Evolutionary conservation across 2,113 vertebrate genomes (phyloP), one percentile per base, ranked within the genome.

Genomic region (Podocnemis expansa): DNA sequence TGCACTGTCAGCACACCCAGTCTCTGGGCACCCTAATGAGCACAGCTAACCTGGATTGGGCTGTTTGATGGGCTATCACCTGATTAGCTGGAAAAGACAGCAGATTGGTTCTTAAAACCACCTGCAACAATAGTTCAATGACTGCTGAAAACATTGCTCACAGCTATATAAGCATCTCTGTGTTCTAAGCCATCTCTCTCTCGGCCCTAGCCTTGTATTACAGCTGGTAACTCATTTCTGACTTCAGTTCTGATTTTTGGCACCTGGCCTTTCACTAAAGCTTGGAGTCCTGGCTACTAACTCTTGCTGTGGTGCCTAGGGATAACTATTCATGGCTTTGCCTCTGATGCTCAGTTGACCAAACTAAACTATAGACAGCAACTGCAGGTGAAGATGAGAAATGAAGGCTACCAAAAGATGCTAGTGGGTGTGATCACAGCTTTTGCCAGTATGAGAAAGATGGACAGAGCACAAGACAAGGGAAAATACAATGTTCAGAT

Each of bases 321-420:
- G 19, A 10, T n/a, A 38, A 38, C 34, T 21, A 19, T 4, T n/a
- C n/a, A 38, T 70, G 63, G 17, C 63, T 19, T 38, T 17, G n/a
- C n/a, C 31, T 70, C 63, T 21, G n/a, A n/a, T 70, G 38, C 63
- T 70, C 16, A 90, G 51, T 96, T 93, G 96, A 91, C 93, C 94
- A 97, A 97, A 97, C 94, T 85, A 90, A 95, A 89, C 93, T 85
- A 88, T 85, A 89, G 49, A 90, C 45, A 85, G 29, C 60, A 67
- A 22, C 9, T 1, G 10, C 81, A 41, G 88, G 83, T 9, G 3
- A 43, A 70, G 80, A 96, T 93, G 96, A 97, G 92, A 78, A 91
- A 96, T 94, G 79, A 80, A 95, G 49, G 94, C 92, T 95, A 81
- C 93, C 94, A 97, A 84, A 79, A 93, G 80, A 91, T 87, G 80